Percentiles rank a stretch among this genome's conserved stretches.
Conservation (phyloP, 2,797 vertebrate genomes). For the Anas flavirostris region DNA sequence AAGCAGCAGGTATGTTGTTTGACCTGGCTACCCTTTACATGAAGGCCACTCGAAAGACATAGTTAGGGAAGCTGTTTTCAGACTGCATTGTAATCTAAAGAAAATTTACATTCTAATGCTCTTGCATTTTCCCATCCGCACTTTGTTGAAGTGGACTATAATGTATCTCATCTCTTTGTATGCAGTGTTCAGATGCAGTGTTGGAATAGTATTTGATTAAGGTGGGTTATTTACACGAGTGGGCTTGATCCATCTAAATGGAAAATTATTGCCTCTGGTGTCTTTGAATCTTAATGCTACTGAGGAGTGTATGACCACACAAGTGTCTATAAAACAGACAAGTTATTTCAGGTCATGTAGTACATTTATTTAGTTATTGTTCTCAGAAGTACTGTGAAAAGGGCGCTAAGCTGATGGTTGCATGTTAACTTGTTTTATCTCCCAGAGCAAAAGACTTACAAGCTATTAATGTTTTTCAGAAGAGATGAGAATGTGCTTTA, state of each 20-base stretch:
- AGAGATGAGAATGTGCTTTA: background rate
- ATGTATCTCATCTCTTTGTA: background rate
- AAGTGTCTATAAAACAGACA: background rate
- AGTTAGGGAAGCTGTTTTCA: background rate
- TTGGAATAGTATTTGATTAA: background rate
- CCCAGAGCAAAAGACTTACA: conserved; percentile 7
- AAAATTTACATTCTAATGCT: background rate
- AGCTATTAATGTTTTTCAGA: background rate
- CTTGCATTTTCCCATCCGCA: background rate
- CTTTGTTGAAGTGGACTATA: background rate
- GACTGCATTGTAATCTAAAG: background rate
- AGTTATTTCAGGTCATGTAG: background rate
- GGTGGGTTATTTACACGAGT: background rate
- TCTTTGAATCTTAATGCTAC: background rate
- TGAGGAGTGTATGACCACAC: background rate
- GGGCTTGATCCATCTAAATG: background rate
- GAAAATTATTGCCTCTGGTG: background rate
- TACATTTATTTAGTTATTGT: background rate
- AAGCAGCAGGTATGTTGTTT: background rate
- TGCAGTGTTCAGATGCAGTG: background rate
- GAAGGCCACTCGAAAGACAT: background rate
- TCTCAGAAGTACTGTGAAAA: conserved; percentile 10
- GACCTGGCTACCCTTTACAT: background rate
- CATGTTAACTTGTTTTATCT: conserved; percentile 2
- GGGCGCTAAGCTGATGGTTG: background rate